These are phyloP conservation scores for Brevimyrus niger DNA, from an alignment of 2,113 vertebrate species.

Conservation along the genomic window DNA sequence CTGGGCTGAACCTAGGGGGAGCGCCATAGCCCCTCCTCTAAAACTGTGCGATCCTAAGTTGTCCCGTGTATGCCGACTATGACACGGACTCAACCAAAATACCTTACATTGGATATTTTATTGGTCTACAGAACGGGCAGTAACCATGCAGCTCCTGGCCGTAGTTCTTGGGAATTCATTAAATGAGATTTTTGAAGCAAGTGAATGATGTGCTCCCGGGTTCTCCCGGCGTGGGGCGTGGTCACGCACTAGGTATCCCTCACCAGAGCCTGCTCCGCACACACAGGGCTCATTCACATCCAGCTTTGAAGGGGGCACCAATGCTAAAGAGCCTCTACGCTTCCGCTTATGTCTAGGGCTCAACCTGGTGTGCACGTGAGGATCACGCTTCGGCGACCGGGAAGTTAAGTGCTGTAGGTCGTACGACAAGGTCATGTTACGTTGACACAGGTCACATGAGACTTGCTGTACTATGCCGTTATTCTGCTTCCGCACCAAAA, in stretches of 20 bases:
- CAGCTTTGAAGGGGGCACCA: no score
- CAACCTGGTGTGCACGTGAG: background rate
- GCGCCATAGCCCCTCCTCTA: background rate
- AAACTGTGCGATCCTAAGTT: background rate
- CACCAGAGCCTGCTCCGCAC: background rate
- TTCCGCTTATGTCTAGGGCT: background rate
- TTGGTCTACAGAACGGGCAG: background rate
- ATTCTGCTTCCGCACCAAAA: background rate
- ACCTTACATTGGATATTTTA: background rate
- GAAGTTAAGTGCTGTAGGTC: background rate
- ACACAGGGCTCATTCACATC: background rate
- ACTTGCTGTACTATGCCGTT: background rate
- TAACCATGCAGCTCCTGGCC: background rate
- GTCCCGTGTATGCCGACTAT: background rate
- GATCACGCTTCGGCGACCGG: background rate
- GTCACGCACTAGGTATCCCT: background rate
- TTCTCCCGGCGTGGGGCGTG: background rate
- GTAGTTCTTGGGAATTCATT: background rate
- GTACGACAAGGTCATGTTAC: background rate
- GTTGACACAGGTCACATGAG: background rate
- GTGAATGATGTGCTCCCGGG: background rate
- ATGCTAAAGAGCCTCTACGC: no score
- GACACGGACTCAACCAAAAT: background rate
- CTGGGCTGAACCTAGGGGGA: background rate
- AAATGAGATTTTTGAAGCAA: background rate